phyloP scores from a whole-genome alignment of 2,888 invertebrate genomes.

The Ophion slaviceki region DNA sequence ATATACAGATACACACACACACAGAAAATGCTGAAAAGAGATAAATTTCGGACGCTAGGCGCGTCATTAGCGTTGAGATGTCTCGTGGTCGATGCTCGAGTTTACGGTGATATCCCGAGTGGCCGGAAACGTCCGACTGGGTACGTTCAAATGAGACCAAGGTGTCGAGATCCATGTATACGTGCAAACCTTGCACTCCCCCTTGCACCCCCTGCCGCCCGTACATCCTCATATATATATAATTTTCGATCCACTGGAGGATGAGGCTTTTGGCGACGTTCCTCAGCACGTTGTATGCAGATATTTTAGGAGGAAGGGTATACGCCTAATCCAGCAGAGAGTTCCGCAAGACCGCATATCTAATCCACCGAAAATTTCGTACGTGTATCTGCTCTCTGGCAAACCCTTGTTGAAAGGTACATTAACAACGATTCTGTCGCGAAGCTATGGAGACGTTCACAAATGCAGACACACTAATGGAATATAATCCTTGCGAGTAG shows the following conservation, averaged over 20 bases:
- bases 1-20: not conserved
- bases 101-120: slow-evolving; percentile 19
- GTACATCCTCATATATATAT: not conserved
- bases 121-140: slow-evolving; percentile 28
- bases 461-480: not conserved
- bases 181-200: not conserved
- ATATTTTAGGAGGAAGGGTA: not conserved
- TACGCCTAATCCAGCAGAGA: not conserved
- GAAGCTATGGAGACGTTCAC: not conserved
- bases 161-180: slow-evolving; percentile 6
- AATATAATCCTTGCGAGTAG: not conserved
- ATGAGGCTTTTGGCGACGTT: not conserved
- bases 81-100: slow-evolving; percentile 32
- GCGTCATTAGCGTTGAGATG: slow-evolving; percentile 46
- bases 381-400: slow-evolving; percentile 4
- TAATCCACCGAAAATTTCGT: not conserved
- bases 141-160: slow-evolving; percentile 36
- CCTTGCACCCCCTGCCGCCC: not conserved
- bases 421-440: slow-evolving; percentile 8
- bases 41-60: slow-evolving; percentile 28
- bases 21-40: not conserved
- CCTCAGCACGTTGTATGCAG: not conserved
- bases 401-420: slow-evolving; percentile 22
- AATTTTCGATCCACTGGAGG: not conserved
- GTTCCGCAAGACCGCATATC: not conserved